phyloP scores from a whole-genome alignment of 2,113 vertebrate genomes.

The Empidonax traillii region DNA sequence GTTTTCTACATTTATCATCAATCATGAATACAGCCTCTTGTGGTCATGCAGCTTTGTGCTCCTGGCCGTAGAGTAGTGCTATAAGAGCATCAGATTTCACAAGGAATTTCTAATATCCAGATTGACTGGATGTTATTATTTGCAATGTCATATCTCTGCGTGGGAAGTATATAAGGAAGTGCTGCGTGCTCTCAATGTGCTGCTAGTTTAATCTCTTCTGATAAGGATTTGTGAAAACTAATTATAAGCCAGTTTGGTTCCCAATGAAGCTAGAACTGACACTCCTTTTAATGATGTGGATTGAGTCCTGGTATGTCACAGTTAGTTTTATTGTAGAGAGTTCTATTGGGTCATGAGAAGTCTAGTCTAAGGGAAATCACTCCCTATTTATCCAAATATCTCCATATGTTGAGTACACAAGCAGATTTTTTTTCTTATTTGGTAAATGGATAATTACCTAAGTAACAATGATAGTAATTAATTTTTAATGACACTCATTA shows the following conservation, averaged over 20 bases:
- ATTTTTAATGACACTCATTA: not conserved
- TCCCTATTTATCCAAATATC: not conserved
- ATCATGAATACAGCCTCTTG: not conserved
- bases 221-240: not conserved
- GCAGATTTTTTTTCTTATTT: not conserved
- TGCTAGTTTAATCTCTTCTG: not conserved
- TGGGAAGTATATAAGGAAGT: not conserved
- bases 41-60: not conserved
- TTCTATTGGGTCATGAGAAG: not conserved
- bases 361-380: not conserved
- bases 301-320: not conserved
- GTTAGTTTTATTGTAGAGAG: not conserved
- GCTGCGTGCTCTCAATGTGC: not conserved
- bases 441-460: not conserved
- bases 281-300: not conserved
- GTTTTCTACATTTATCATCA: constrained; percentile 31
- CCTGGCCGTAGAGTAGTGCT: not conserved
- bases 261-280: not conserved
- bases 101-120: constrained; percentile 19
- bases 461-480: not conserved
- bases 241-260: not conserved
- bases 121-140: not conserved
- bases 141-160: not conserved
- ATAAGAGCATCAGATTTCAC: constrained; percentile 42
- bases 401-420: not conserved